These are phyloP conservation scores for Hyphantria cunea DNA, from an alignment of 1,140 invertebrate species.

Conservation along the genomic window DNA sequence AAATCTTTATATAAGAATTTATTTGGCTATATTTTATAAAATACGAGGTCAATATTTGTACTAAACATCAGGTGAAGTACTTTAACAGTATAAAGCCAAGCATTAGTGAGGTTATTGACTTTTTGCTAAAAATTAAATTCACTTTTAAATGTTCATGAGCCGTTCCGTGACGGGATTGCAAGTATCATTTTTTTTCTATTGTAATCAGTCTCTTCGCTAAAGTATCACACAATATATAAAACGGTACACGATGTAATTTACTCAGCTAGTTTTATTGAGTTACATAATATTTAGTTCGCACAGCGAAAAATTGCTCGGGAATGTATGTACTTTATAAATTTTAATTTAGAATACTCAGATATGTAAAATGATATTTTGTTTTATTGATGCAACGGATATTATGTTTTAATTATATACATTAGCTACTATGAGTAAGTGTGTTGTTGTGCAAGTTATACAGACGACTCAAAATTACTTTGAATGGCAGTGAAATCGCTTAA, in stretches of 20 bases:
- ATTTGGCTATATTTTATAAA: neutral
- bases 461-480: too few species aligned
- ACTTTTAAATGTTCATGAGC: constrained; percentile 18
- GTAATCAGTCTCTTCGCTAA: constrained; percentile 18
- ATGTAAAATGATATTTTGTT: too few species aligned
- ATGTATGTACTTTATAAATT: constrained; percentile 3
- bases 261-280: constrained; percentile 36
- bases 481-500: too few species aligned
- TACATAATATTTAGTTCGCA: too few species aligned
- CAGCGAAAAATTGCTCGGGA: constrained; percentile 34
- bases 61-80: neutral
- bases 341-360: too few species aligned
- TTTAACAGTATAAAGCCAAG: constrained; percentile 15
- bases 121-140: constrained; percentile 24
- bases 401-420: too few species aligned
- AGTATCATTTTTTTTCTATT: constrained; percentile 19
- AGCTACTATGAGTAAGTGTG: too few species aligned
- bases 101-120: constrained; percentile 16
- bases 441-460: too few species aligned
- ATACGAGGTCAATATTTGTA: constrained; percentile 2
- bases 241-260: constrained; percentile 19
- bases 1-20: neutral
- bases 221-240: constrained; percentile 17
- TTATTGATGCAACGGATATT: too few species aligned
- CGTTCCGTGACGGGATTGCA: constrained; percentile 22